phyloP scores from a whole-genome alignment of 1,140 invertebrate species.

The Psix sp. region DNA sequence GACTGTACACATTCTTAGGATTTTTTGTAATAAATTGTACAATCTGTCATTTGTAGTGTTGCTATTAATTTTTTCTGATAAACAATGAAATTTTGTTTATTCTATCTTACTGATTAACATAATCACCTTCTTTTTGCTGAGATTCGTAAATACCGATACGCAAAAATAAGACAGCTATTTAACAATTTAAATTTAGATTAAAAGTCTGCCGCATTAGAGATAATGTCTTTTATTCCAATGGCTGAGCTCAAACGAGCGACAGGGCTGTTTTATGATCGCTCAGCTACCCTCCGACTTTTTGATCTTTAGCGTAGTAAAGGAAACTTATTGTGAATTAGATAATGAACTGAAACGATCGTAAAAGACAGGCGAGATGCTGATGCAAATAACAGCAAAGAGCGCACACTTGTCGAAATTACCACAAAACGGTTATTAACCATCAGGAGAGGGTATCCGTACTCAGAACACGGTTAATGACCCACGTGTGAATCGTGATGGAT shows the following conservation, averaged over 20 bases:
- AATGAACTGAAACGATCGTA: slow-evolving; percentile 48
- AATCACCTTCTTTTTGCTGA: too few relatives aligned
- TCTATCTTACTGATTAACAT: too few relatives aligned
- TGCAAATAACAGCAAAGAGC: slow-evolving; percentile 37
- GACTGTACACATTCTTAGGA: too few relatives aligned
- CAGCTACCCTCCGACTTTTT: slow-evolving; percentile 20
- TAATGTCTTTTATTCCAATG: slow-evolving; percentile 30
- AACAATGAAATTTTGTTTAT: too few relatives aligned
- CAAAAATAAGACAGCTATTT: slow-evolving; percentile 22
- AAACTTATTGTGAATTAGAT: slow-evolving; percentile 53
- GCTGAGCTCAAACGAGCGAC: slow-evolving; percentile 15
- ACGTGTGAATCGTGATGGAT: slow-evolving; percentile 34
- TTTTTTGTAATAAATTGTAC: too few relatives aligned
- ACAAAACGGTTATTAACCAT: slow-evolving; percentile 52
- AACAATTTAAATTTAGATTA: slow-evolving; percentile 43
- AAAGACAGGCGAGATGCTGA: slow-evolving; percentile 56
- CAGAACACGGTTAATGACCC: slow-evolving; percentile 27
- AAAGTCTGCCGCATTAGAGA: slow-evolving; percentile 18
- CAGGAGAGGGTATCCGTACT: slow-evolving; percentile 21
- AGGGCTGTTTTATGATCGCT: slow-evolving; percentile 37
- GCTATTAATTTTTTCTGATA: too few relatives aligned
- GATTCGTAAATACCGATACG: slow-evolving; percentile 25
- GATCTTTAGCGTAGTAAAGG: slow-evolving; percentile 35
- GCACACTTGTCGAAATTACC: slow-evolving; percentile 40
- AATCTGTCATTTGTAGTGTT: too few relatives aligned